Percentiles rank a stretch among this genome's conserved stretches.
These are phyloP conservation scores for Agrypnus murinus DNA, from an alignment of 2,888 invertebrate genomes.

Conservation along the genomic window DNA sequence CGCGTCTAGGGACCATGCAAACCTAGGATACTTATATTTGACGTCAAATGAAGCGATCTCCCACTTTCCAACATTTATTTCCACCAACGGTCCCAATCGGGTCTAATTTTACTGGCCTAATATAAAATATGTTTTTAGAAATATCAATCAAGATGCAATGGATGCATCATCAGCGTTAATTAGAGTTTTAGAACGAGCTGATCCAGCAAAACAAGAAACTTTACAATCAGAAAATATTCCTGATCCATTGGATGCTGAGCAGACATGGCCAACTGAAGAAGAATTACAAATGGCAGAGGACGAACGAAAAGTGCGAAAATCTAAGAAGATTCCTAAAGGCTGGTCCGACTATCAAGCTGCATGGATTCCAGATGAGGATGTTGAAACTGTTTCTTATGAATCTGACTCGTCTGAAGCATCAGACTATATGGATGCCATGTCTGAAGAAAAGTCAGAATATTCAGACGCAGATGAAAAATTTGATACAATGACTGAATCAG, in stretches of 20 bases:
- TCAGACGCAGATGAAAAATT: conserved; percentile 77
- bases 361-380: conserved; percentile 86
- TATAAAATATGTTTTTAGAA: background rate
- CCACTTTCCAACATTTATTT: too few relatives aligned
- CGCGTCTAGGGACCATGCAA: too few relatives aligned
- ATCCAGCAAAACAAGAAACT: conserved; percentile 82
- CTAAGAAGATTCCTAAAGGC: conserved; percentile 91
- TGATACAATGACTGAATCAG: conserved; percentile 81
- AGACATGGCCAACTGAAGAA: conserved; percentile 97
- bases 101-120: too few relatives aligned
- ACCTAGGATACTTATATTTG: too few relatives aligned
- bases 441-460: conserved; percentile 68
- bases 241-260: conserved; percentile 95
- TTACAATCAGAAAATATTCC: conserved; percentile 86
- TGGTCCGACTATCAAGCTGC: conserved; percentile 98
- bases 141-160: background rate
- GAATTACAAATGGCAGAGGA: conserved; percentile 85
- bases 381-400: conserved; percentile 78
- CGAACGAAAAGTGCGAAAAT: conserved; percentile 75
- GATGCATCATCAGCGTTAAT: conserved; percentile 53
- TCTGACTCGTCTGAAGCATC: conserved; percentile 68
- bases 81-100: too few relatives aligned
- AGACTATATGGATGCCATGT: conserved; percentile 72
- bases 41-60: too few relatives aligned
- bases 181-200: conserved; percentile 75